phyloP scores from a whole-genome alignment of 2,113 vertebrate species.

The Gadus macrocephalus region DNA sequence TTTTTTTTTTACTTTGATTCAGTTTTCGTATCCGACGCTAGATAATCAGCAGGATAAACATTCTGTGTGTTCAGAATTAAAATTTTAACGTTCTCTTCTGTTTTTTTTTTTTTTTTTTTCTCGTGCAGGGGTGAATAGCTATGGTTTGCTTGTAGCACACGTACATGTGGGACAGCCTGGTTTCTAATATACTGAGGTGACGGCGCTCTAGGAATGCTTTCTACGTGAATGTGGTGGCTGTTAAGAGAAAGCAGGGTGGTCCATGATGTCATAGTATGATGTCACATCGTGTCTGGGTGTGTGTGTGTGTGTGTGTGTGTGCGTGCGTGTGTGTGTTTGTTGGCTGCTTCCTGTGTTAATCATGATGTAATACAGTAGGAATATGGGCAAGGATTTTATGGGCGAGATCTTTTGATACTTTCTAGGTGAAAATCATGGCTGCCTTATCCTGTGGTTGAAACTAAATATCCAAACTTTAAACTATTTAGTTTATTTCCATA shows the following conservation, averaged over 20 bases:
- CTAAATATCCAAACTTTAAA: conserved; percentile 24
- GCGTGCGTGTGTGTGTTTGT: conserved; percentile 1
- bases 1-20: conserved; percentile 20
- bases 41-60: conserved; percentile 46
- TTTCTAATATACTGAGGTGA: conserved; percentile 32
- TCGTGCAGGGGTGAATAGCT: conserved; percentile 27
- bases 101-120: conserved; percentile 54
- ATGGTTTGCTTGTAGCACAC: conserved; percentile 17
- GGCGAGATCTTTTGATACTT: too few species aligned
- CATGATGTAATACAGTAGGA: background rate
- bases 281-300: background rate
- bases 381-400: too few species aligned
- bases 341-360: conserved; percentile 20
- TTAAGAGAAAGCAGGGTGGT: conserved; percentile 18
- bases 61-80: conserved; percentile 31
- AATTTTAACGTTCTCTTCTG: conserved; percentile 42
- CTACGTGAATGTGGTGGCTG: conserved; percentile 5
- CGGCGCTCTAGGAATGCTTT: background rate
- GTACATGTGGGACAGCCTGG: conserved; percentile 20
- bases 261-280: conserved; percentile 10
- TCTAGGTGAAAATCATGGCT: conserved; percentile 14
- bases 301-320: background rate
- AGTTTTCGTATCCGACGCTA: conserved; percentile 22
- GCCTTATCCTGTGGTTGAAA: conserved; percentile 34
- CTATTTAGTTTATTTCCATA: conserved; percentile 18